phyloP scores from a whole-genome alignment of 2,113 vertebrate genomes.

The Hippocampus comes region DNA sequence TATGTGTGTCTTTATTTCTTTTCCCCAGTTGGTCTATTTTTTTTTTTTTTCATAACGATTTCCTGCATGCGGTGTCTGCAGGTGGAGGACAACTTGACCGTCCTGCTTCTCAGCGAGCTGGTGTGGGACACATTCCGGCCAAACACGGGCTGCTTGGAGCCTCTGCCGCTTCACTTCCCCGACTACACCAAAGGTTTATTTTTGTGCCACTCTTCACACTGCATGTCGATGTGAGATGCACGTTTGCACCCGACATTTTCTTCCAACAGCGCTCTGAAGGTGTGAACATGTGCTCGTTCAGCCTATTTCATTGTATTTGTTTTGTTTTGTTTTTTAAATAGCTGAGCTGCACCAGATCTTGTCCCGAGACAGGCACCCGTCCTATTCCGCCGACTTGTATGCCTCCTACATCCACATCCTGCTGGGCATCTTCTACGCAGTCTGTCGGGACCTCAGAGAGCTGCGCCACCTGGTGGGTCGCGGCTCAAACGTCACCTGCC shows the following conservation, averaged over 20 bases:
- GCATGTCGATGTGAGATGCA: constrained; percentile 19
- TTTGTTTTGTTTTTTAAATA: constrained; percentile 48
- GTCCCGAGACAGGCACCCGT: constrained; percentile 80
- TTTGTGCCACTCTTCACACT: background rate
- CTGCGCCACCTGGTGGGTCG: constrained; percentile 87
- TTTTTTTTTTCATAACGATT: background rate
- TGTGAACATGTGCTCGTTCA: constrained; percentile 3
- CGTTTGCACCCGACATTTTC: constrained; percentile 50
- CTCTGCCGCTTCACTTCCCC: constrained; percentile 87
- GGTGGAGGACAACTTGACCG: constrained; percentile 86
- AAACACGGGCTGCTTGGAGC: constrained; percentile 86
- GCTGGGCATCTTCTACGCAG: constrained; percentile 93
- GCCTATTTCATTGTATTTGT: background rate
- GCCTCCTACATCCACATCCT: constrained; percentile 92
- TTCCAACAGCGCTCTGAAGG: constrained; percentile 17
- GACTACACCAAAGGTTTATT: constrained; percentile 94
- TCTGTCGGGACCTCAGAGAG: constrained; percentile 92
- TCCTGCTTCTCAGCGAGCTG: constrained; percentile 91
- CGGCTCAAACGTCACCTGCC: background rate
- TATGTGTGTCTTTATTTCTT: too few relatives aligned
- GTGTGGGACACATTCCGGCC: constrained; percentile 94
- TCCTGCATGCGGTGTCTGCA: constrained; percentile 40
- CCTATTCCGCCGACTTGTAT: constrained; percentile 88
- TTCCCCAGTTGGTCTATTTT: background rate
- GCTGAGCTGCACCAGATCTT: constrained; percentile 90